Base-by-base conservation (phyloP, 1,140 invertebrate genomes). In the Halotydeus destructor region DNA sequence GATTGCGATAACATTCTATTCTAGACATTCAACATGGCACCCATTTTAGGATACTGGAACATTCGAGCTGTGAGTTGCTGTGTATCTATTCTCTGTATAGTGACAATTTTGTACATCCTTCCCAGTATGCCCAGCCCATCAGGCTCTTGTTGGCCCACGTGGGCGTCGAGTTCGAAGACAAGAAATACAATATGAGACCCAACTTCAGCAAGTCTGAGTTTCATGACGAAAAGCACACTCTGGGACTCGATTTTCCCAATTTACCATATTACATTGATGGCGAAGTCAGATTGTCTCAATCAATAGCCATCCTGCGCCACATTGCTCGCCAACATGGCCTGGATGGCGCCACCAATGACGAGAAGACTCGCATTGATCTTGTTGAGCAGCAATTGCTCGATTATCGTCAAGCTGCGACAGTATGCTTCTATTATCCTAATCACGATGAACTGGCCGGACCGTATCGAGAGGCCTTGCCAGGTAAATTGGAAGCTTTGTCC, bases 91-190 rank as follows among this genome's bases (percentile, higher is more conserved):
- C 14, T 5, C 12, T 33, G 31, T n/a, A n/a, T n/a, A n/a, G 21
- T 48, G 54, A 21, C 38, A 47, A 16, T 59, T 66, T 35, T 14
- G 9, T 6, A n/a, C 6, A 54, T 60, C 1, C 50, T 58, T 69
- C 22, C 45, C 77, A 71, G 35, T 57, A 77, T 6, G 76, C 59
- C 2, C 78, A 83, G 53, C 64, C 75, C 5, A 74, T 78, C 37
- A 66, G 79, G 30, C 72, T 74, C 38, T 52, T 85, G 3, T 56
- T 83, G 0, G 68, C 65, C 32, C 78, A 80, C 56, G 70, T 66
- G 6, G 68, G 63, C 34, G 60, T 72, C n/a, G 65, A 71, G 21
- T 84, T 74, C 52, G 72, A 76, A 54, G 78, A 84, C 62, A 59
- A 3, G 50, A 45, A 46, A 32, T 40, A 36, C 31, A 53, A 53